phyloP scores from a whole-genome alignment of 1,140 invertebrate species.

The Listronotus bonariensis region DNA sequence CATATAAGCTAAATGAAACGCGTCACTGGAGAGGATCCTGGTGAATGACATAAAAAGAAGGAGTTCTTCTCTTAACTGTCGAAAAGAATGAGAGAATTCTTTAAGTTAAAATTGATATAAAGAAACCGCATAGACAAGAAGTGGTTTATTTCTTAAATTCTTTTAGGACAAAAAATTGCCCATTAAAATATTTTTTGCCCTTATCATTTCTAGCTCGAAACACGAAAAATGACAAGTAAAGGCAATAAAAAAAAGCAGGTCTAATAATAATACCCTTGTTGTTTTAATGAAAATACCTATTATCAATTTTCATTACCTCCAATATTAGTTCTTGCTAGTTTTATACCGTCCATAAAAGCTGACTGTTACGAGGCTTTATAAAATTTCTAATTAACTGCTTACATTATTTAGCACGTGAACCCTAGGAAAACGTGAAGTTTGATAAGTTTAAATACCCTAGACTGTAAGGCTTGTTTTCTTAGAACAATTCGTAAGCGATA shows the following conservation, averaged over 20 bases:
- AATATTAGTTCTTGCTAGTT: constrained; percentile 18
- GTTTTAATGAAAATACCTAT: constrained; percentile 11
- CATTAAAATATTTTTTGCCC: too few species aligned
- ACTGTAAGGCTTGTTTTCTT: not conserved
- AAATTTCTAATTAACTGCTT: constrained; percentile 31
- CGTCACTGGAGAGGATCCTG: too few species aligned
- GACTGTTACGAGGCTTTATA: constrained; percentile 14
- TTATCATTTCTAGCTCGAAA: too few species aligned
- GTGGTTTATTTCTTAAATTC: too few species aligned
- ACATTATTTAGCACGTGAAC: constrained; percentile 24
- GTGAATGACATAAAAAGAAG: too few species aligned
- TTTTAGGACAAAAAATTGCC: too few species aligned
- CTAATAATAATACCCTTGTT: not conserved
- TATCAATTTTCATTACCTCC: constrained; percentile 14
- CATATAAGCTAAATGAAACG: too few species aligned
- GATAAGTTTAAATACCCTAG: constrained; percentile 9
- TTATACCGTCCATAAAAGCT: constrained; percentile 19
- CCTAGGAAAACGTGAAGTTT: constrained; percentile 20
- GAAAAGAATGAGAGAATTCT: too few species aligned
- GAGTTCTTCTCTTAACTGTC: too few species aligned
- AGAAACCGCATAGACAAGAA: too few species aligned
- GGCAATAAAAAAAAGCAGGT: too few species aligned
- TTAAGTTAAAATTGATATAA: too few species aligned
- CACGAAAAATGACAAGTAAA: not conserved
- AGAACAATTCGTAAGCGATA: not conserved